Conservation (phyloP, 2,888 invertebrate species). For the Crepidodera aurea region DNA sequence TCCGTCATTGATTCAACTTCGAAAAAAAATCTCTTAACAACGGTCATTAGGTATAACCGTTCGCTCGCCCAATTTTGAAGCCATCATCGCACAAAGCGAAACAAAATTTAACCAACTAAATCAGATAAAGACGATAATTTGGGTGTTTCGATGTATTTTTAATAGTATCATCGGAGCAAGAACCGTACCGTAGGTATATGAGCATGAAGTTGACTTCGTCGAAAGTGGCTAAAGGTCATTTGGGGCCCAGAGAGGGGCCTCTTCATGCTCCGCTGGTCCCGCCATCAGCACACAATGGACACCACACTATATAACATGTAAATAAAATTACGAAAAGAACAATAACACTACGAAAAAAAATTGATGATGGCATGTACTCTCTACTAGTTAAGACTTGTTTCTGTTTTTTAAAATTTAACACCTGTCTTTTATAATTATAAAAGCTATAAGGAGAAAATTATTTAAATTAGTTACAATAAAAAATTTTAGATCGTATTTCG, state of each 20-base stretch:
- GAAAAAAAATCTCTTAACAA: no score
- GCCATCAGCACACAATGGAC: conserved; percentile 58
- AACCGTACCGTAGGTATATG: neutral
- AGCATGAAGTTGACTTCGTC: conserved; percentile 19
- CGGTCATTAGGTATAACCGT: neutral
- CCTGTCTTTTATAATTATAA: neutral
- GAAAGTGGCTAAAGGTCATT: conserved; percentile 44
- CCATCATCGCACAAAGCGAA: conserved; percentile 4
- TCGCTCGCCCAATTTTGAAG: neutral
- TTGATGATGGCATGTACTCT: neutral
- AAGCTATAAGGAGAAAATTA: no score
- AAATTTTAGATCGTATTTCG: no score
- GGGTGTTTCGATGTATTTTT: conserved; percentile 22
- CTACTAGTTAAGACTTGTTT: neutral
- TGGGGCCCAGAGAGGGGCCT: conserved; percentile 61
- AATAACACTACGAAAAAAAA: conserved; percentile 25
- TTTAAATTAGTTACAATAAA: no score
- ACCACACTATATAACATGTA: conserved; percentile 53
- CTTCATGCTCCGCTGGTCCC: conserved; percentile 67
- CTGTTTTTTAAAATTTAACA: neutral
- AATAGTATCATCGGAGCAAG: conserved; percentile 12
- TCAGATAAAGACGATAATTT: conserved; percentile 25
- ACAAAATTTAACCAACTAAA: neutral
- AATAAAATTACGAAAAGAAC: conserved; percentile 57
- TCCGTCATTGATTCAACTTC: no score